Base-by-base conservation (phyloP, 2,797 vertebrate species). In the Paratrypauchen microcephalus region DNA sequence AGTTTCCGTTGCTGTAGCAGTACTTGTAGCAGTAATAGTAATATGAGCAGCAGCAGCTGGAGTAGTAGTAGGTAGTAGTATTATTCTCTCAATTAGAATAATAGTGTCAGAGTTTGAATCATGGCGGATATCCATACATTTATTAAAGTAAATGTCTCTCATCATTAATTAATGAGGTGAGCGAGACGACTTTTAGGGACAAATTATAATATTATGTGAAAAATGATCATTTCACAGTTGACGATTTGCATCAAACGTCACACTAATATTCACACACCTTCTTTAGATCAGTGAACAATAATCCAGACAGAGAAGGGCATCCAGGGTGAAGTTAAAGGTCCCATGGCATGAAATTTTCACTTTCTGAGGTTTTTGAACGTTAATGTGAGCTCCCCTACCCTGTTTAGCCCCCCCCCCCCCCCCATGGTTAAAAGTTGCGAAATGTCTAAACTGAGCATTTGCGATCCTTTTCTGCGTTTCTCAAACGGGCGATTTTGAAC, bases 111-210 rank as follows among this genome's bases (percentile, higher is more conserved):
- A 23, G 26, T 64, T 52, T 45, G 2, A 12, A 1, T 41, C 16
- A 56, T 74, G 61, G 83, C 79, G 69, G 70, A 79, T 81, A 3
- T 52, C 9, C 56, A 54, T 52, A 73, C 16, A 69, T 50, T 76
- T 12, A 65, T 70, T 81, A 68, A 21, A 30, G 41, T 72, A 73
- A 87, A 80, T 63, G 73, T 82, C 58, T 76, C 82, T 83, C 48
- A 78, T 83, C 71, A 70, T 71, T 9, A 68, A 0, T 54, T 48
- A 56, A 71, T 66, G 21, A 39, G n/a, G 55, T 1, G n/a, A 13
- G 26, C 55, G 48, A 57, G 47, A 5, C 15, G 41, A 2, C 11
- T 54, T 56, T 50, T 5, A 13, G 23, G 69, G 30, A 71, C 55
- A 58, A 21, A 56, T 60, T 19, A 56, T 13, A n/a, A n/a, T n/a